Base-by-base conservation (phyloP, 2,888 invertebrate species). In the Mythimna vitellina region DNA sequence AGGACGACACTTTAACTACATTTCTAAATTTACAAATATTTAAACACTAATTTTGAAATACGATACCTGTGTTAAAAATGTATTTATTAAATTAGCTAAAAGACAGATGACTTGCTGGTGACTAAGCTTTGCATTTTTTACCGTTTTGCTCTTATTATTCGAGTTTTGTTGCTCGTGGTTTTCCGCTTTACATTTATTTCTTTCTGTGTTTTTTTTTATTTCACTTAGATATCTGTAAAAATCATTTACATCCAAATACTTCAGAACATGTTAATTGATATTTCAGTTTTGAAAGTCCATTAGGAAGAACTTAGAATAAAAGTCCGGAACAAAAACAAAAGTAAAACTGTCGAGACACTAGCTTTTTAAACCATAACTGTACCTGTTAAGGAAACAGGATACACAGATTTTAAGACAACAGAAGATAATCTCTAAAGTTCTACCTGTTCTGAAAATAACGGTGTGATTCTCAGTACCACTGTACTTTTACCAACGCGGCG, bases 371-470 rank as follows among this genome's bases (percentile, higher is more conserved):
- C 7, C 6, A 17, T n/a, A 38, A 20, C 12, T 22, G 22, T 57
- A 42, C 73, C 8, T 51, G 14, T 10, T 60, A 51, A 62, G 22
- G 17, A 73, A 73, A 65, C 51, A 56, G 60, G 51, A 60, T 32
- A 51, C 14, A 22, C 17, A 46, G 3, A 51, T 65, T 53, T 35
- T 10, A 65, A 51, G 17, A 58, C 63, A 63, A 53, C 51, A n/a
- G 22, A 64, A 66, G 63, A 56, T 75, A 35, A 62, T 46, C 17
- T 58, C 2, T n/a, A 65, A 49, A 69, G 51, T 69, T 63, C 32
- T 57, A 69, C 56, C 57, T n/a, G n/a, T n/a, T n/a, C n/a, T 49
- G 57, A 72, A 69, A 67, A 65, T 82, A 82, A 84, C 82, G 84
- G 82, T 56, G 10, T 22, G 1, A 9, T 54, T 67, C 76, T 22